These are phyloP conservation scores for Hirudinaria manillensis DNA, from an alignment of 2,888 invertebrate species.

Conservation along the genomic window DNA sequence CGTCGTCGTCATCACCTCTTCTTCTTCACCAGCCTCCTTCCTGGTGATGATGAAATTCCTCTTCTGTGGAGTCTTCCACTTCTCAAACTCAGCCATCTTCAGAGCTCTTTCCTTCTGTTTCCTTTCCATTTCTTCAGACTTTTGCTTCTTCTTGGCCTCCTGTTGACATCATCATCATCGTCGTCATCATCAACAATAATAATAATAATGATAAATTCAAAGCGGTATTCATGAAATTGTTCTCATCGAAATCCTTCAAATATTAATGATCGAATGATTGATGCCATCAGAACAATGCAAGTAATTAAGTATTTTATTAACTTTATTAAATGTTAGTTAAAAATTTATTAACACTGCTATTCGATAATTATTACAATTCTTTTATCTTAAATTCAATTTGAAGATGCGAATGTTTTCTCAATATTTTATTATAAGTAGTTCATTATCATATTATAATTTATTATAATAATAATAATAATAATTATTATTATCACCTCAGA, in stretches of 20 bases:
- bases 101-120: conserved; percentile 36
- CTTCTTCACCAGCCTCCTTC: conserved; percentile 36
- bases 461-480: not conserved
- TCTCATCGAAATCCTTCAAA: too few relatives aligned
- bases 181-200: too few relatives aligned
- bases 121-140: conserved; percentile 39
- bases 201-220: too few relatives aligned
- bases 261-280: too few relatives aligned
- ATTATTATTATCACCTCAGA: conserved; percentile 46
- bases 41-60: conserved; percentile 52
- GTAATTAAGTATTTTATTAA: not conserved
- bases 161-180: not conserved
- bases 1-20: conserved; percentile 25
- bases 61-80: conserved; percentile 45
- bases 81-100: conserved; percentile 42
- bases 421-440: not conserved
- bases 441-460: not conserved
- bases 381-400: too few relatives aligned
- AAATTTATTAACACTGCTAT: too few relatives aligned
- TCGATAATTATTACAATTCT: too few relatives aligned
- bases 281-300: too few relatives aligned
- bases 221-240: too few relatives aligned
- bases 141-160: conserved; percentile 40
- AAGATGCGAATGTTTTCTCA: too few relatives aligned
- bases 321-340: too few relatives aligned